These are phyloP conservation scores for Oxycera nigricornis DNA, from an alignment of 2,888 invertebrate species.

Conservation along the genomic window DNA sequence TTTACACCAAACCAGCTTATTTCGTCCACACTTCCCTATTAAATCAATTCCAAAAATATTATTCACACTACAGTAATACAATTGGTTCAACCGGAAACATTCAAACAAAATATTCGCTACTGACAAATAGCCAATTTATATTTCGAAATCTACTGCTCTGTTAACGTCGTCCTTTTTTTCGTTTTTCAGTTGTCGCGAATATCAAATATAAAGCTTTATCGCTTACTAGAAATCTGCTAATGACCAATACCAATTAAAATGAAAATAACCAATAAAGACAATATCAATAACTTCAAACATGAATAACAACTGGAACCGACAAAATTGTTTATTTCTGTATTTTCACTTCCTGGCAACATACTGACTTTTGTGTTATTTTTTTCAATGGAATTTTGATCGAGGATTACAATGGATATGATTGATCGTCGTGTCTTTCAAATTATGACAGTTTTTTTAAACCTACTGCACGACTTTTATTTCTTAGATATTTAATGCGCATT, in stretches of 20 bases:
- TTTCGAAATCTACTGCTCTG: not conserved
- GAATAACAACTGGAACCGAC: not conserved
- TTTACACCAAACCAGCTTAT: too few species aligned
- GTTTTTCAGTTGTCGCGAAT: not conserved
- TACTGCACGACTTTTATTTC: too few species aligned
- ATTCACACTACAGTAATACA: not conserved
- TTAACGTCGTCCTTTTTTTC: not conserved
- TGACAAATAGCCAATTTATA: slow-evolving; percentile 1
- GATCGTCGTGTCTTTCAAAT: too few species aligned
- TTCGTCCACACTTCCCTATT: not conserved
- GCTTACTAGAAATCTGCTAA: slow-evolving; percentile 23
- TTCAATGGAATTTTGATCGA: not conserved
- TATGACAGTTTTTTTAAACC: too few species aligned
- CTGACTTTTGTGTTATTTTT: not conserved
- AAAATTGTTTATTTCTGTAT: not conserved
- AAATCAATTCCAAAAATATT: not conserved
- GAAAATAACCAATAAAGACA: slow-evolving; percentile 2
- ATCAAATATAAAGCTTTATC: slow-evolving; percentile 21
- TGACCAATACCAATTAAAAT: slow-evolving; percentile 26
- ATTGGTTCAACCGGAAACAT: not conserved
- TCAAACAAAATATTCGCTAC: slow-evolving; percentile 3
- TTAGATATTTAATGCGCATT: too few species aligned
- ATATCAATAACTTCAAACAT: too few species aligned
- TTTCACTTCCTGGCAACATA: not conserved
- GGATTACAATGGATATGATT: too few species aligned